Percentiles rank a stretch among this genome's conserved stretches.
Evolutionary conservation across 2,888 invertebrate species (phyloP).

Genomic region (Drosophila sordidapex): DNA sequence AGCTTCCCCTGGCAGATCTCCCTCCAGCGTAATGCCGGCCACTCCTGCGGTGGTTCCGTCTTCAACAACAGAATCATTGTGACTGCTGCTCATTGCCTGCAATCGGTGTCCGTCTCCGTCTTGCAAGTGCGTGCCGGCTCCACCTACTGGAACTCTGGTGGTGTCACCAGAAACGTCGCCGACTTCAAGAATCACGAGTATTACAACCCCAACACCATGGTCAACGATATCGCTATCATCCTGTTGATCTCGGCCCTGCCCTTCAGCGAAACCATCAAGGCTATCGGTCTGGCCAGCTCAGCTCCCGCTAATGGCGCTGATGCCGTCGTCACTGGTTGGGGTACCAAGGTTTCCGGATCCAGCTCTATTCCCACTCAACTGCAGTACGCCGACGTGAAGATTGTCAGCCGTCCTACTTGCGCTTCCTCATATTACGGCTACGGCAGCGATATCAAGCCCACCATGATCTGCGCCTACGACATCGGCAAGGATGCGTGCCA

Average conservation of each 20-base stretch:
- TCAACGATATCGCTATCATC: slow-evolving; percentile 87
- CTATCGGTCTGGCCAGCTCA: slow-evolving; percentile 83
- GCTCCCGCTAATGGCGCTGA: slow-evolving; percentile 64
- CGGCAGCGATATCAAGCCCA: slow-evolving; percentile 39
- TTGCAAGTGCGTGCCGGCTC: slow-evolving; percentile 86
- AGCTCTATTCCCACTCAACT: slow-evolving; percentile 80
- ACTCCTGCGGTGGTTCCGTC: slow-evolving; percentile 87
- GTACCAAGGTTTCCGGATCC: slow-evolving; percentile 66
- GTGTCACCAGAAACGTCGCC: slow-evolving; percentile 45
- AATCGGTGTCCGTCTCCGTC: slow-evolving; percentile 52
- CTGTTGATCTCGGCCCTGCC: slow-evolving; percentile 85
- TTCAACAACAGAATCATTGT: slow-evolving; percentile 85
- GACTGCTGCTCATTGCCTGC: slow-evolving; percentile 87
- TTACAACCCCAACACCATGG: slow-evolving; percentile 85
- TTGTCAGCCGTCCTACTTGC: slow-evolving; percentile 84
- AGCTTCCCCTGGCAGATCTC: slow-evolving; percentile 77
- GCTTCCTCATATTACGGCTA: slow-evolving; percentile 81
- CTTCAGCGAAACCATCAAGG: slow-evolving; percentile 81
- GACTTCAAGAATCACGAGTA: slow-evolving; percentile 83
- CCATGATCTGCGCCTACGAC: slow-evolving; percentile 70
- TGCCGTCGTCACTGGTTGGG: slow-evolving; percentile 75
- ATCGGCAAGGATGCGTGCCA: slow-evolving; percentile 66
- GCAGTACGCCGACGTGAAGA: slow-evolving; percentile 85
- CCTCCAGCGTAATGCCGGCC: slow-evolving; percentile 82
- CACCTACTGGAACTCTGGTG: slow-evolving; percentile 81